These are phyloP conservation scores for Phrixothrix hirtus DNA, from an alignment of 2,888 invertebrate species.

Conservation along the genomic window DNA sequence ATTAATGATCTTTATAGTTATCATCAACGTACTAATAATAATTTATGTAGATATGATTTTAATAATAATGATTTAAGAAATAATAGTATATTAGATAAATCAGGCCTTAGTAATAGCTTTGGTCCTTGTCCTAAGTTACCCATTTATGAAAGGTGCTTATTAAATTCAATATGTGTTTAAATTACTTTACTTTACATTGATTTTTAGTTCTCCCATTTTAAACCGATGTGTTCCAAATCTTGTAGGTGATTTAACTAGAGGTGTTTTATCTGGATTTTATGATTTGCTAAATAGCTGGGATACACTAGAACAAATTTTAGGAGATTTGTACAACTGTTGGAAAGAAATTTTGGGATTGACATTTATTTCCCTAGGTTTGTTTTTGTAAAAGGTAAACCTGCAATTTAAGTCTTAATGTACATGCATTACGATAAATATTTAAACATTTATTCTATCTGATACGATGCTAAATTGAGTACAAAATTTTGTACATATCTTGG, in stretches of 20 bases:
- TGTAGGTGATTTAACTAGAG: slow-evolving; percentile 66
- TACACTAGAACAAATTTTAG: slow-evolving; percentile 82
- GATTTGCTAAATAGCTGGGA: slow-evolving; percentile 86
- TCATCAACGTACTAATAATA: slow-evolving; percentile 71
- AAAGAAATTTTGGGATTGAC: slow-evolving; percentile 80
- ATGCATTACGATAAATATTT: no score
- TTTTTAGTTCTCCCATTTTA: slow-evolving; percentile 70
- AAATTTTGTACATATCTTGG: no score
- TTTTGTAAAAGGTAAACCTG: no score
- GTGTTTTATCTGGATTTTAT: slow-evolving; percentile 73
- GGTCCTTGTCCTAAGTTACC: slow-evolving; percentile 83
- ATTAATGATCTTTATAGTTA: slow-evolving; percentile 72
- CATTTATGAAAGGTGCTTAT: slow-evolving; percentile 69
- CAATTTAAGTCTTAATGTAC: no score
- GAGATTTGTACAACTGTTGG: slow-evolving; percentile 88
- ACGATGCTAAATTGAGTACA: no score
- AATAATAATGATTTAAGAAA: slow-evolving; percentile 60
- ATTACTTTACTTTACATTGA: no score
- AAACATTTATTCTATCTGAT: no score
- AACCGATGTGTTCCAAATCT: slow-evolving; percentile 86
- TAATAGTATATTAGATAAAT: slow-evolving; percentile 37
- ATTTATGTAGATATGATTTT: slow-evolving; percentile 76
- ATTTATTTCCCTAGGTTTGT: slow-evolving; percentile 74
- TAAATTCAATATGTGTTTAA: no score
- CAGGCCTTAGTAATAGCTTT: slow-evolving; percentile 55